Evolutionary conservation across 2,888 invertebrate genomes (phyloP).

Genomic region (Andrena haemorrhoa): DNA sequence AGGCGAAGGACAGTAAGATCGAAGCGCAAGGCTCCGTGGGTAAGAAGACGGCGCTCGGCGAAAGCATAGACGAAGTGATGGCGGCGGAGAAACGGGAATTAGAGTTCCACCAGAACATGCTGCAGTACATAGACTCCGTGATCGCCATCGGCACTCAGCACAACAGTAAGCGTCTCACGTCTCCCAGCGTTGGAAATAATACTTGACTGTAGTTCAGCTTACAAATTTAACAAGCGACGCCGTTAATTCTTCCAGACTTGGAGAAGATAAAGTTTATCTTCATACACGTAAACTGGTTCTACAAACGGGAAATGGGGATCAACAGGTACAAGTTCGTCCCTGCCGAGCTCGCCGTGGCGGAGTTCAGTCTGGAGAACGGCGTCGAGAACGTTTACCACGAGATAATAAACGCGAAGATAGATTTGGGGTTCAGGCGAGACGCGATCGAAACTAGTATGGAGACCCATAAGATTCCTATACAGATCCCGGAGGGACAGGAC

Average conservation of each 20-base stretch:
- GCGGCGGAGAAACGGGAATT: neutral
- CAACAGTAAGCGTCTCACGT: neutral
- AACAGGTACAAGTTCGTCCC: slow-evolving; percentile 83
- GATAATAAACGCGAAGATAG: slow-evolving; percentile 83
- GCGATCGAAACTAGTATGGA: slow-evolving; percentile 83
- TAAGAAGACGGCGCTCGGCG: slow-evolving; percentile 18
- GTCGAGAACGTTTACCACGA: slow-evolving; percentile 79
- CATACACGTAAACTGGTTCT: slow-evolving; percentile 83
- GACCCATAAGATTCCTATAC: slow-evolving; percentile 85
- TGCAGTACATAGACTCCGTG: slow-evolving; percentile 24
- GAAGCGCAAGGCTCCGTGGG: neutral
- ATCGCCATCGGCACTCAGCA: slow-evolving; percentile 15
- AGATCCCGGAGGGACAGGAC: slow-evolving; percentile 76
- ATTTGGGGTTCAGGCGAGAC: slow-evolving; percentile 84
- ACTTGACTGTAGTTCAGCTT: neutral
- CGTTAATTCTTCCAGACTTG: slow-evolving; percentile 69
- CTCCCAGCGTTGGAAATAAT: neutral
- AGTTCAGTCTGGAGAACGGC: slow-evolving; percentile 85
- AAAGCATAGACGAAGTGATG: neutral
- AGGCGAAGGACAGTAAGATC: slow-evolving; percentile 24
- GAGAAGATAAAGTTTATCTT: slow-evolving; percentile 77
- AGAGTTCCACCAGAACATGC: slow-evolving; percentile 33
- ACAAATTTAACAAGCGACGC: no score
- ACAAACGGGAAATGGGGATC: slow-evolving; percentile 64
- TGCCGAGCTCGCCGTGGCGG: slow-evolving; percentile 86